A percentile compares a stretch with the other conserved stretches of the same genome.
Conservation (phyloP, 2,113 vertebrate species). For the Sialia sialis region DNA sequence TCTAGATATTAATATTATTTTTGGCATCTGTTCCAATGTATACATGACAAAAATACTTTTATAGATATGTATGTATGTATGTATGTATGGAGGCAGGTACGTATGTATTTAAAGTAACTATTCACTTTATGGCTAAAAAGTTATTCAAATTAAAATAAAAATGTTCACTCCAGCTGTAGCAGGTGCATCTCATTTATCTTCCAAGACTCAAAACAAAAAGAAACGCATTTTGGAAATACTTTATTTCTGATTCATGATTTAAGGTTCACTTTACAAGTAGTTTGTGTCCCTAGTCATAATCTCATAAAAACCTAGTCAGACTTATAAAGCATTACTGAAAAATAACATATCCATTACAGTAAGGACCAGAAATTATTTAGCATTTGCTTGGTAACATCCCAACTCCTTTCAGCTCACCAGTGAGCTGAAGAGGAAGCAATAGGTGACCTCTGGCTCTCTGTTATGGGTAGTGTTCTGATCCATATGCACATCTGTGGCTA, state of each 20-base stretch:
- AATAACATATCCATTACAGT: conserved; percentile 14
- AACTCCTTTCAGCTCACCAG: neutral
- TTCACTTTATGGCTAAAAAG: neutral
- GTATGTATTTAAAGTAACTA: neutral
- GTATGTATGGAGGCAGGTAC: too few species aligned
- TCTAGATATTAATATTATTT: neutral
- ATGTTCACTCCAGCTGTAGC: neutral
- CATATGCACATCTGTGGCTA: neutral
- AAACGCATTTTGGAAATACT: neutral
- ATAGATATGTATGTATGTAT: too few species aligned
- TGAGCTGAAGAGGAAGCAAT: neutral
- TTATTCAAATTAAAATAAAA: neutral
- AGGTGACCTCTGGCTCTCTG: neutral
- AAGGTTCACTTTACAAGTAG: neutral
- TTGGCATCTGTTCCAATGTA: neutral
- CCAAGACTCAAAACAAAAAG: neutral
- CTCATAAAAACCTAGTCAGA: neutral
- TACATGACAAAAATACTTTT: neutral
- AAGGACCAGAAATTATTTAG: conserved; percentile 1
- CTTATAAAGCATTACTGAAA: neutral
- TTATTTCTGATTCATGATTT: conserved; percentile 11
- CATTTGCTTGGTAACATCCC: neutral
- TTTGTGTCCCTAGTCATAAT: neutral
- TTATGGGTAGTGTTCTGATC: neutral
- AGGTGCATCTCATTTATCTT: neutral